Conservation (phyloP, 2,888 invertebrate species). For the Teinopalpus imperialis region DNA sequence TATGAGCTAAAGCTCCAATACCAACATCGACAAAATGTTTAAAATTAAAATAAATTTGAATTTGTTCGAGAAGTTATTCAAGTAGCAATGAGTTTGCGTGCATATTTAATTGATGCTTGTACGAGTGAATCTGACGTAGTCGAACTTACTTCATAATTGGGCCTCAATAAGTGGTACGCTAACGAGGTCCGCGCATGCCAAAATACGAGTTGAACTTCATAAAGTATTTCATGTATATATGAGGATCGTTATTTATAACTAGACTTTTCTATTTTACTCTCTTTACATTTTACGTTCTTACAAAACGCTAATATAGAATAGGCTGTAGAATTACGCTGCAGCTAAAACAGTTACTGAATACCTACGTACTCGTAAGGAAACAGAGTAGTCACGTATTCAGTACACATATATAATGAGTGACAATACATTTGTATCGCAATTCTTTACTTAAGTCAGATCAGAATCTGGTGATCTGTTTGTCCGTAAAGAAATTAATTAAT, state of each 20-base stretch:
- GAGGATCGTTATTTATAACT: conserved; percentile 13
- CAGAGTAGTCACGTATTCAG: too few relatives aligned
- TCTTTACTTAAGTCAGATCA: too few relatives aligned
- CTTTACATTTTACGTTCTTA: neutral
- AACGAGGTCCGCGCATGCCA: conserved; percentile 67
- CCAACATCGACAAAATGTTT: too few relatives aligned
- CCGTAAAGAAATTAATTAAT: too few relatives aligned
- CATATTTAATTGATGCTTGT: conserved; percentile 61
- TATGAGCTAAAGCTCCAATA: too few relatives aligned
- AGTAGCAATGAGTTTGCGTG: conserved; percentile 44
- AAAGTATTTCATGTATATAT: conserved; percentile 33
- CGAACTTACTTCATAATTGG: conserved; percentile 67
- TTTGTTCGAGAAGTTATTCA: conserved; percentile 31
- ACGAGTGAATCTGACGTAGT: conserved; percentile 41
- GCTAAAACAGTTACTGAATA: too few relatives aligned
- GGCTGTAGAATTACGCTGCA: too few relatives aligned
- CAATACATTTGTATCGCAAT: too few relatives aligned
- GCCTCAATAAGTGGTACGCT: conserved; percentile 56
- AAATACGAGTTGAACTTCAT: conserved; percentile 53
- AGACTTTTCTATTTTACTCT: conserved; percentile 7
- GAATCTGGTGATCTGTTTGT: too few relatives aligned
- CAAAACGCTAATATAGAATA: too few relatives aligned
- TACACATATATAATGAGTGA: too few relatives aligned
- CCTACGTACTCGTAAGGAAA: too few relatives aligned
- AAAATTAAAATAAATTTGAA: neutral